Base-by-base conservation (phyloP, 2,113 vertebrate species). In the Siniperca knerii region DNA sequence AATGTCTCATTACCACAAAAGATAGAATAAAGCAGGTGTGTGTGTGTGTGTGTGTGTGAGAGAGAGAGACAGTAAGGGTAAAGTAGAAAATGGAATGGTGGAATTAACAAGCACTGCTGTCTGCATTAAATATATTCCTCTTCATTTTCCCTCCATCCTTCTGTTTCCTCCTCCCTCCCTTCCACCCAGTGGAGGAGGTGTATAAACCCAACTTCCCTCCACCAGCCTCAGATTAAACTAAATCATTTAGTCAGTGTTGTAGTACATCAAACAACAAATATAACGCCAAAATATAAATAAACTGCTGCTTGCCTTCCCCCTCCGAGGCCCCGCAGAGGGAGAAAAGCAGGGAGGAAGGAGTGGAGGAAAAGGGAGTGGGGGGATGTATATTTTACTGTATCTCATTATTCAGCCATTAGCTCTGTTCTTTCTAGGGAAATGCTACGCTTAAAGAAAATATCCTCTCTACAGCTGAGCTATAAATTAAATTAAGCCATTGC, bases 371-470 rank as follows among this genome's bases (percentile, higher is more conserved):
- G 50, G 9, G 48, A 35, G 29, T 25, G 42, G 64, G 81, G 78
- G 73, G 20, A 16, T 58, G 80, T 75, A 68, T 81, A 89, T 87
- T 88, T 77, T 70, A 80, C 79, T 81, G 80, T 87, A 89, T 83
- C 84, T 91, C 86, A 92, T 91, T 91, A 91, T 90, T 91, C 83
- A 88, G 87, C 86, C 85, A 93, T 91, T 93, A 93, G 89, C 81
- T 55, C 6, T 71, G 54, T 81, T 88, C 78, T 91, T 93, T 90
- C 87, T 65, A 76, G 92, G 90, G 90, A 91, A 87, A 91, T 84
- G 64, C 82, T 61, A 33, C 35, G 58, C 83, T 89, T 89, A 76
- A 85, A 83, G 76, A 72, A 89, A 82, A 82, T 77, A 76, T 87
- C 84, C 84, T 86, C 80, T 62, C 21, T 55, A 90, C 83, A 87